These are phyloP conservation scores for Nomada fucata DNA, from an alignment of 2,888 invertebrate genomes.

Conservation along the genomic window DNA sequence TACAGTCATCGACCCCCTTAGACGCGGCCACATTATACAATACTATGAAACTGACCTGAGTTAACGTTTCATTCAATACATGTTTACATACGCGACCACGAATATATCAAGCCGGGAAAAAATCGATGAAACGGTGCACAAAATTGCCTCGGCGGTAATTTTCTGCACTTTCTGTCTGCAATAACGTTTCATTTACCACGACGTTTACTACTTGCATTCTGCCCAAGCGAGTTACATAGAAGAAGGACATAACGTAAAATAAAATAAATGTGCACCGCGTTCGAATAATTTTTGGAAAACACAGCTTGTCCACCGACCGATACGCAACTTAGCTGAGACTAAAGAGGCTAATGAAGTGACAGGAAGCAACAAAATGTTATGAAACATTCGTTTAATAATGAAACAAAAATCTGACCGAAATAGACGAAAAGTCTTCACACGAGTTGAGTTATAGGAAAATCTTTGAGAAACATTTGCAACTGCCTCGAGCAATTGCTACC, in stretches of 20 bases:
- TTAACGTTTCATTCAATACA: slow-evolving; percentile 70
- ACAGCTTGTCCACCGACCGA: neutral
- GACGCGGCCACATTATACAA: slow-evolving; percentile 58
- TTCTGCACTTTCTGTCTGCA: neutral
- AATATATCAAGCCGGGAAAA: slow-evolving; percentile 34
- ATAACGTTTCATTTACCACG: slow-evolving; percentile 22
- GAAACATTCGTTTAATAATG: neutral
- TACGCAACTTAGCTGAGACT: neutral
- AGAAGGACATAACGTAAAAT: neutral
- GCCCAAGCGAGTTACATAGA: neutral
- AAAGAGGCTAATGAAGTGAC: neutral
- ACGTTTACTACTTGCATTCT: slow-evolving; percentile 10
- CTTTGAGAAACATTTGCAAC: slow-evolving; percentile 15
- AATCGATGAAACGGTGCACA: slow-evolving; percentile 48
- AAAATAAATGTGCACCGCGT: neutral
- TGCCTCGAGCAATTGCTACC: neutral
- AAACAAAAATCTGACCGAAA: slow-evolving; percentile 3
- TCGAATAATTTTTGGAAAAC: too few relatives aligned
- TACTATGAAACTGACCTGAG: slow-evolving; percentile 71
- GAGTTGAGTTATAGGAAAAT: slow-evolving; percentile 34
- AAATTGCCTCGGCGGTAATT: slow-evolving; percentile 42
- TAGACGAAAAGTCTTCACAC: slow-evolving; percentile 24
- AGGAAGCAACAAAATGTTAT: neutral
- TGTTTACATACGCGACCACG: neutral
- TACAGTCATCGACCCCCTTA: slow-evolving; percentile 80